Percentiles rank a stretch among this genome's conserved stretches.
Conservation (phyloP, 2,797 vertebrate species). For the Hyperoplus lanceolatus region DNA sequence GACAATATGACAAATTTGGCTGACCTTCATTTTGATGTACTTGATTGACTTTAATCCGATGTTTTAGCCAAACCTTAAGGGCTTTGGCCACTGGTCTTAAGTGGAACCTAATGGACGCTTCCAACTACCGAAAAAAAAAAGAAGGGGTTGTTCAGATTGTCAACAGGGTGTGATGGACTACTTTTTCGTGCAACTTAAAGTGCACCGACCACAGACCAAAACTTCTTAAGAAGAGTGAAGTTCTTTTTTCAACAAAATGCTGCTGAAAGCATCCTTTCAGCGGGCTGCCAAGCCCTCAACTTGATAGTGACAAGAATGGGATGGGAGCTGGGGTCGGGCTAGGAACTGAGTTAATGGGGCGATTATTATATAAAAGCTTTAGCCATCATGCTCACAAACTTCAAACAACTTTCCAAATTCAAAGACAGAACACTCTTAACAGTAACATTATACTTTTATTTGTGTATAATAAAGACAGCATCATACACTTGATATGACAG, state of each 20-base stretch:
- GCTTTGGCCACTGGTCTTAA: constrained; percentile 56
- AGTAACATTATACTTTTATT: constrained; percentile 48
- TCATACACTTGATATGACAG: constrained; percentile 10
- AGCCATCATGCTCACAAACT: background rate
- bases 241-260: constrained; percentile 59
- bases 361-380: constrained; percentile 42
- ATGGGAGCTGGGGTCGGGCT: constrained; percentile 12
- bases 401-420: background rate
- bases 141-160: constrained; percentile 41
- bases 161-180: constrained; percentile 43
- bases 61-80: constrained; percentile 53
- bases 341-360: constrained; percentile 21
- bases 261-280: constrained; percentile 75
- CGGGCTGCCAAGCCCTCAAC: constrained; percentile 6
- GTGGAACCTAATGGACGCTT: constrained; percentile 54
- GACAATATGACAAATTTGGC: constrained; percentile 41
- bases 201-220: constrained; percentile 57
- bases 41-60: constrained; percentile 43
- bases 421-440: constrained; percentile 2
- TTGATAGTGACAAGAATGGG: constrained; percentile 19
- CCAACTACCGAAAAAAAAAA: constrained; percentile 42
- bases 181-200: constrained; percentile 57
- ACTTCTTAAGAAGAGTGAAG: constrained; percentile 50
- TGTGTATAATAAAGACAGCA: constrained; percentile 32
- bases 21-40: constrained; percentile 49